These are phyloP conservation scores for Wasmannia auropunctata DNA, from an alignment of 1,140 invertebrate genomes.

Conservation along the genomic window DNA sequence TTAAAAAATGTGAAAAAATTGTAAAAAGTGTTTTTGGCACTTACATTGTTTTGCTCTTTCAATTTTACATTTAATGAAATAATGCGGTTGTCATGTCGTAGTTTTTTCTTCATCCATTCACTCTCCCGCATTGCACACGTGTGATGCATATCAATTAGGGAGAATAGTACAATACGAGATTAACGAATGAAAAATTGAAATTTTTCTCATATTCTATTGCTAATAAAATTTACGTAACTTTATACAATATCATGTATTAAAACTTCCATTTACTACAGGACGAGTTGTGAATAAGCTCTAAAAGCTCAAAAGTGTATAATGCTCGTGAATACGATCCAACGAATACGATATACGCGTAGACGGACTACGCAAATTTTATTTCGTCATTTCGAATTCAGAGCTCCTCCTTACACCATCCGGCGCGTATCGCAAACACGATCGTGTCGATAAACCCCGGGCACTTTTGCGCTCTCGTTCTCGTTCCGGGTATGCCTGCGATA, in stretches of 20 bases:
- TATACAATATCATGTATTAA: not conserved
- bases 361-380: slow-evolving; percentile 7
- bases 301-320: not conserved
- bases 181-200: not conserved
- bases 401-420: not conserved
- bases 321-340: not conserved
- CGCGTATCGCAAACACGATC: not conserved
- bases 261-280: not conserved
- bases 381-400: slow-evolving; percentile 16
- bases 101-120: not conserved
- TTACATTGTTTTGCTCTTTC: not conserved
- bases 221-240: not conserved
- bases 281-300: not conserved
- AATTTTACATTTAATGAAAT: not conserved
- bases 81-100: not conserved
- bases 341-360: not conserved
- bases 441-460: not conserved
- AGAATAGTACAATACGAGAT: not conserved
- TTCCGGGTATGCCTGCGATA: not conserved
- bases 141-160: not conserved
- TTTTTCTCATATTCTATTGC: not conserved
- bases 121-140: not conserved
- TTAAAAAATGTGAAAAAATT: not conserved
- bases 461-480: not conserved
- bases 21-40: not conserved